These are phyloP conservation scores for Hapalemur alaotrensis DNA, from an alignment of 2,797 vertebrate genomes.

Conservation along the genomic window DNA sequence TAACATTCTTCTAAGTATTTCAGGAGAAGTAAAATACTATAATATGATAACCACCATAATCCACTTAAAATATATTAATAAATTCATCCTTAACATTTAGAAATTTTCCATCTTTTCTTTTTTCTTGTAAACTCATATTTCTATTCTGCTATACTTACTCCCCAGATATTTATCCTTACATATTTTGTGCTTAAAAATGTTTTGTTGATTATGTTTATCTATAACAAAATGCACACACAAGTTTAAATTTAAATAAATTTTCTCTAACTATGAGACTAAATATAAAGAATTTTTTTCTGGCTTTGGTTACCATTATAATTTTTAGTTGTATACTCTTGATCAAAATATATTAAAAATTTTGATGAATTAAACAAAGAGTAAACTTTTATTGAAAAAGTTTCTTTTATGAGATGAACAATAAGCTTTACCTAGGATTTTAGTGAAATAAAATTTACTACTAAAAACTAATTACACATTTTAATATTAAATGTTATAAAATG, in stretches of 20 bases:
- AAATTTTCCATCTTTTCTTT: conserved; percentile 12
- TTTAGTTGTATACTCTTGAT: background rate
- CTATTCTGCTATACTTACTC: background rate
- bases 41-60: background rate
- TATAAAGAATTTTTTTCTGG: background rate
- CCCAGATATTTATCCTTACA: background rate
- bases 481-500: background rate
- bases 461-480: background rate
- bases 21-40: conserved; percentile 6
- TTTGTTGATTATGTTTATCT: background rate
- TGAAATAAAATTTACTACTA: background rate
- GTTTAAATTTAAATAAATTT: conserved; percentile 5
- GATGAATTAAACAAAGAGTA: conserved; percentile 11
- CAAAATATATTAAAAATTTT: background rate
- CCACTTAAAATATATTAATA: conserved; percentile 5
- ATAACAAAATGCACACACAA: background rate
- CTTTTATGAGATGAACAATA: background rate
- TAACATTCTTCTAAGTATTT: conserved; percentile 15
- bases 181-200: conserved; percentile 1
- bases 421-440: background rate
- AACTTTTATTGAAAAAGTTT: background rate
- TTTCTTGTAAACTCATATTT: background rate
- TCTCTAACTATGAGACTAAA: background rate
- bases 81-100: background rate
- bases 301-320: background rate